Evolutionary conservation across 2,797 vertebrate species (phyloP), one percentile per base, ranked within the genome.

Genomic region (Petrocephalus sullivani): DNA sequence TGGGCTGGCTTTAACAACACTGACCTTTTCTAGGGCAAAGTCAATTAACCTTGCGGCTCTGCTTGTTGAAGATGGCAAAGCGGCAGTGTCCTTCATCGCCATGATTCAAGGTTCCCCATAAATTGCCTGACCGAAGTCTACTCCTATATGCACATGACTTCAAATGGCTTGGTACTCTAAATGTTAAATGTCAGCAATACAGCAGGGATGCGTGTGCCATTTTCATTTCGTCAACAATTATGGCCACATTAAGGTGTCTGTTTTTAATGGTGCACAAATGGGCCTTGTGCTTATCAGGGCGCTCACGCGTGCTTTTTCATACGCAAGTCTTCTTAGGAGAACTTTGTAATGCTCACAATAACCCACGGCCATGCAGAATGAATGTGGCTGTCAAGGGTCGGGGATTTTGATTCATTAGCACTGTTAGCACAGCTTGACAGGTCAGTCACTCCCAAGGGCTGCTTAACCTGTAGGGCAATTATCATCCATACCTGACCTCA

Each of bases 391-490:
- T 78, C 71, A 86, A 58, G 14, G 56, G 84, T 86, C 16, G 58
- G 84, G 56, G 53, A 57, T 56, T 86, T 58, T 37, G 33, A 85
- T 16, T 58, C 28, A 58, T 86, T 86, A 86, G 28, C 84, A 60
- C 23, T 86, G 28, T 58, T 23, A 86, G 51, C 2, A 3, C 33
- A 8, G 53, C 14, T 33, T 41, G 19, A 86, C 53, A 46, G 23
- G 46, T 19, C 51, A 23, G 28, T 9, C 10, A 33, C 19, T 33
- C 53, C 56, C 84, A 57, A 19, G 33, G 84, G 84, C 56, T 58
- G 33, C 84, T 86, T 58, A 86, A 86, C 84, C 84, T 86, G 28
- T 37, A 58, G 56, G 84, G 56, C 53, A 60, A 86, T 86, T 60
- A 37, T 46, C 81, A 51, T 51, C 46, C 46, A 51, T 28, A 54